Evolutionary conservation across 2,113 vertebrate species (phyloP).

Genomic region (Heptranchias perlo): DNA sequence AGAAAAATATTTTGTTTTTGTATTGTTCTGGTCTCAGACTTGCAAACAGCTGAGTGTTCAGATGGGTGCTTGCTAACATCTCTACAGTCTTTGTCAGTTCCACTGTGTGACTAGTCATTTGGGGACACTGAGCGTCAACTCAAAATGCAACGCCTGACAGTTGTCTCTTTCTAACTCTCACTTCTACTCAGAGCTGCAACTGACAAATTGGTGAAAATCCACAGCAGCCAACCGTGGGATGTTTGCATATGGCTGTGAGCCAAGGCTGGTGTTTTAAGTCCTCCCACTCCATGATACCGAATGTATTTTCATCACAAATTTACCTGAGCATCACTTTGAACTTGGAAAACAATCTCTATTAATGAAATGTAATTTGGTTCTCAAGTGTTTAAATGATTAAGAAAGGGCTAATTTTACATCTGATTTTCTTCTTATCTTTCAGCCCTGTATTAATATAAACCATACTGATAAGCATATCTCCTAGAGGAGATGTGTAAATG

Average conservation of each 20-base stretch:
- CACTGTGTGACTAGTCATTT: not conserved
- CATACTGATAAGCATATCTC: not conserved
- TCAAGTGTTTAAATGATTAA: not conserved
- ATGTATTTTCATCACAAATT: not conserved
- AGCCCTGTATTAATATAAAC: not conserved
- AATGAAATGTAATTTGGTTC: conserved; percentile 1
- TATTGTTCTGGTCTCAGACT: not conserved
- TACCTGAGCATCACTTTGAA: not conserved
- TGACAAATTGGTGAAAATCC: not conserved
- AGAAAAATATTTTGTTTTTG: not conserved
- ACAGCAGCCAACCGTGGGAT: too few species aligned
- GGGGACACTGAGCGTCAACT: not conserved
- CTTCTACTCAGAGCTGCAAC: not conserved
- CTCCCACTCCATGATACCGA: not conserved
- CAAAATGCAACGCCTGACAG: not conserved
- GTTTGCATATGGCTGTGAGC: not conserved
- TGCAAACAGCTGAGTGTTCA: not conserved
- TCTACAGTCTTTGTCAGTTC: not conserved
- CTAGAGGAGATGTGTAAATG: not conserved
- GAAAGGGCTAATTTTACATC: not conserved
- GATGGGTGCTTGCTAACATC: not conserved
- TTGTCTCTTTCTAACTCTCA: not conserved
- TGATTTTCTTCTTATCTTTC: not conserved
- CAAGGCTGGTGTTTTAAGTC: not conserved
- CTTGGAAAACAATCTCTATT: not conserved